Evolutionary conservation across 2,888 invertebrate genomes (phyloP).

Genomic region (Dione vanillae): DNA sequence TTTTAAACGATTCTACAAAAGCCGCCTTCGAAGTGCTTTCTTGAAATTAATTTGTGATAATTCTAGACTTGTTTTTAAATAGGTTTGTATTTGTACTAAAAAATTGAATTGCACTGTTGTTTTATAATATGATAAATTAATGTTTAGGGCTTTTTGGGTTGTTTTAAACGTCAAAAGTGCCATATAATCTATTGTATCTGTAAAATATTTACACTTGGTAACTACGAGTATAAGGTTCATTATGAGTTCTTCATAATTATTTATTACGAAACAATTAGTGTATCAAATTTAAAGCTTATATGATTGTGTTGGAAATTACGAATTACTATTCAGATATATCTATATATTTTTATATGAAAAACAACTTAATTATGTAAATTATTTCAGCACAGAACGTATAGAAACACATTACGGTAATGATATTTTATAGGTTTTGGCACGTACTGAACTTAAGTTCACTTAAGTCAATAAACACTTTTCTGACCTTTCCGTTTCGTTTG

Average conservation of each 20-base stretch:
- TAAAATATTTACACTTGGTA: not conserved
- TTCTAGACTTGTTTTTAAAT: no score
- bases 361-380: not conserved
- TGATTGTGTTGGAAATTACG: not conserved
- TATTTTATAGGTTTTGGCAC: conserved; percentile 13
- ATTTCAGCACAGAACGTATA: not conserved
- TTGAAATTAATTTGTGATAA: no score
- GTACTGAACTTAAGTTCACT: conserved; percentile 24
- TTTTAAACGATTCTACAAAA: no score
- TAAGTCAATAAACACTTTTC: conserved; percentile 31
- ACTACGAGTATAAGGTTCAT: not conserved
- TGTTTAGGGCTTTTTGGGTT: no score
- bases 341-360: not conserved
- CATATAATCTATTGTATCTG: not conserved
- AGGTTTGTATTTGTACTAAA: no score
- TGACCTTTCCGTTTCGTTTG: not conserved
- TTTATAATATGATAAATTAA: no score
- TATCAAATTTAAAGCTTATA: not conserved
- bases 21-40: no score
- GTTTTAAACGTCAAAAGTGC: not conserved
- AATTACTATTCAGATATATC: not conserved
- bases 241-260: not conserved
- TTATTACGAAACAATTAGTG: not conserved
- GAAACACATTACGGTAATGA: not conserved
- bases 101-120: no score